A percentile compares a stretch with the other conserved stretches of the same genome.
phyloP scores from a whole-genome alignment of 2,113 vertebrate genomes.

The Petroica traversi region DNA sequence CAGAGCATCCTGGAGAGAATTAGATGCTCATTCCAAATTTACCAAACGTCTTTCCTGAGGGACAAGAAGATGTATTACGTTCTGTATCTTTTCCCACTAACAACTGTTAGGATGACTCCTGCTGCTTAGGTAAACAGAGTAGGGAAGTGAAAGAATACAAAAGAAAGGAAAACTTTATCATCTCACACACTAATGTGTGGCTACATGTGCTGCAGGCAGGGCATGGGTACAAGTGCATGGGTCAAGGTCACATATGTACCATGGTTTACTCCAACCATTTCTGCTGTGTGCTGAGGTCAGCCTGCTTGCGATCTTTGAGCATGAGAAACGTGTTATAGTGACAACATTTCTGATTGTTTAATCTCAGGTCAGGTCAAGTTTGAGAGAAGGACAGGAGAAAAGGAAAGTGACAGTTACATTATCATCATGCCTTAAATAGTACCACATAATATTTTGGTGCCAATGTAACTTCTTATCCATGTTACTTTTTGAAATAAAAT shows the following conservation, averaged over 20 bases:
- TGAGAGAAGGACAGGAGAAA: neutral
- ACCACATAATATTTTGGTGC: neutral
- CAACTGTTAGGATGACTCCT: neutral
- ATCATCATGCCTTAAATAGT: neutral
- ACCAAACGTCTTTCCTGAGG: neutral
- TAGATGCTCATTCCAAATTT: neutral
- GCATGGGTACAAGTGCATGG: accelerated
- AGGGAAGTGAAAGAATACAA: neutral
- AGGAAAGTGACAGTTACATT: neutral
- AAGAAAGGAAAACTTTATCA: neutral
- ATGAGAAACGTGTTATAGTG: neutral
- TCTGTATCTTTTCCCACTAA: neutral
- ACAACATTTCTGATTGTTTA: neutral
- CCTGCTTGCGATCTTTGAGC: neutral
- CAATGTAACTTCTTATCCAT: neutral
- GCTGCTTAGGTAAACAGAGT: neutral
- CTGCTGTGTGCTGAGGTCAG: neutral
- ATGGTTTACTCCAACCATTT: neutral
- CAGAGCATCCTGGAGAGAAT: neutral
- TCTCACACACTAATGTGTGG: neutral
- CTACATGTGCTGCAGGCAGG: neutral
- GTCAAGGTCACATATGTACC: neutral
- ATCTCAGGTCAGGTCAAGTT: neutral
- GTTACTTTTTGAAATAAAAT: neutral
- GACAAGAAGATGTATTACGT: neutral